A percentile compares a stretch with the other conserved stretches of the same genome.
Conservation (phyloP, 2,797 vertebrate genomes). For the Molothrus aeneus region DNA sequence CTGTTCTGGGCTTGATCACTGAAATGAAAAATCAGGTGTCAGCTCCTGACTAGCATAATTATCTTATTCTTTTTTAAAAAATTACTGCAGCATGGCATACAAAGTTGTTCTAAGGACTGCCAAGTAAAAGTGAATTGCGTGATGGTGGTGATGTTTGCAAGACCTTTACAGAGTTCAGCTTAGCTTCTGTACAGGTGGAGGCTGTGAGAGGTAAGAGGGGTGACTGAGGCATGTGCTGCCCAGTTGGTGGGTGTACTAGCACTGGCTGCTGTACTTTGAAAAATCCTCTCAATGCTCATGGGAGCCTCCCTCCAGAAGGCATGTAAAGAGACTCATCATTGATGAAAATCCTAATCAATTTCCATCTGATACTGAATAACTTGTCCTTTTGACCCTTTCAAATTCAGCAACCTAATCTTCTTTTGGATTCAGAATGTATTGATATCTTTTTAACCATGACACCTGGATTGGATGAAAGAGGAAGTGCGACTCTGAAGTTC, state of each 20-base stretch:
- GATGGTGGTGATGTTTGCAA: background rate
- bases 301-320: background rate
- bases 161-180: background rate
- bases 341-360: background rate
- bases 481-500: background rate
- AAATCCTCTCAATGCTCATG: background rate
- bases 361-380: background rate
- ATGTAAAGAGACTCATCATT: rapidly evolving
- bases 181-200: background rate
- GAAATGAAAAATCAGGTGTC: background rate
- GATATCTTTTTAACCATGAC: background rate
- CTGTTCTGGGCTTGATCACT: background rate
- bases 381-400: background rate
- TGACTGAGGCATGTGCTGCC: background rate
- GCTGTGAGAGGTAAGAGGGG: background rate
- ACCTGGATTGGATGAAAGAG: background rate
- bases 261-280: background rate
- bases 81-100: background rate
- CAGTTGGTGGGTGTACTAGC: background rate
- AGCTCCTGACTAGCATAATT: background rate
- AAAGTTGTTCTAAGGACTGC: background rate
- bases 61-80: background rate
- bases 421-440: background rate
- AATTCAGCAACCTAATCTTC: background rate
- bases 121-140: background rate